Evolutionary conservation across 2,113 vertebrate species (phyloP).

Genomic region (Martes martes): DNA sequence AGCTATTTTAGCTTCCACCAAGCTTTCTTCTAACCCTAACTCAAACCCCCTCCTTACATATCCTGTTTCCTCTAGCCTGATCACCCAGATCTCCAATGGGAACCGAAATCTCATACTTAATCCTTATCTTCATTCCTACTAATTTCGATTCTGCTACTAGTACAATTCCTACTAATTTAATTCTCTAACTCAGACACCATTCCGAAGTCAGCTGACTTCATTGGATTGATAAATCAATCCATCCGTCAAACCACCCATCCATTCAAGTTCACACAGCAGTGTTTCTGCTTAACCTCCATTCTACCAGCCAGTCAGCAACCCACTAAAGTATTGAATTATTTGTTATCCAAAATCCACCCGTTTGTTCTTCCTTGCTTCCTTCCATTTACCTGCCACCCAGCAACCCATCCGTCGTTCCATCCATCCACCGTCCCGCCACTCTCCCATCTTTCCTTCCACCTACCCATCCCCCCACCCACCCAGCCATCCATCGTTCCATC

Average conservation of each 20-base stretch:
- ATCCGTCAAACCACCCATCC: not conserved
- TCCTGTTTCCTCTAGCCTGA: not conserved
- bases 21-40: not conserved
- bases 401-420: too few relatives aligned
- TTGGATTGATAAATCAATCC: rapidly evolving
- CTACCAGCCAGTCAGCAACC: not conserved
- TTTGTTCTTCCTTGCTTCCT: not conserved
- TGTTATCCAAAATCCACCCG: not conserved
- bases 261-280: not conserved
- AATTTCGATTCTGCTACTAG: not conserved
- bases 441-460: too few relatives aligned
- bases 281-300: not conserved
- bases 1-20: not conserved
- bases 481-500: not conserved
- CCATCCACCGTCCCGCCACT: rapidly evolving
- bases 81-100: not conserved
- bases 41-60: not conserved
- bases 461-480: rapidly evolving
- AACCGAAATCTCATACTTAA: not conserved
- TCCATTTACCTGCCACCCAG: not conserved
- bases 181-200: not conserved
- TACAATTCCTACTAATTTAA: too few relatives aligned
- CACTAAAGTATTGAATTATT: not conserved
- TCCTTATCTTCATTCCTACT: not conserved
- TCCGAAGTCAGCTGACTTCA: not conserved